Conservation (phyloP, 2,113 vertebrate species). For the Thinocorus orbignyianus region DNA sequence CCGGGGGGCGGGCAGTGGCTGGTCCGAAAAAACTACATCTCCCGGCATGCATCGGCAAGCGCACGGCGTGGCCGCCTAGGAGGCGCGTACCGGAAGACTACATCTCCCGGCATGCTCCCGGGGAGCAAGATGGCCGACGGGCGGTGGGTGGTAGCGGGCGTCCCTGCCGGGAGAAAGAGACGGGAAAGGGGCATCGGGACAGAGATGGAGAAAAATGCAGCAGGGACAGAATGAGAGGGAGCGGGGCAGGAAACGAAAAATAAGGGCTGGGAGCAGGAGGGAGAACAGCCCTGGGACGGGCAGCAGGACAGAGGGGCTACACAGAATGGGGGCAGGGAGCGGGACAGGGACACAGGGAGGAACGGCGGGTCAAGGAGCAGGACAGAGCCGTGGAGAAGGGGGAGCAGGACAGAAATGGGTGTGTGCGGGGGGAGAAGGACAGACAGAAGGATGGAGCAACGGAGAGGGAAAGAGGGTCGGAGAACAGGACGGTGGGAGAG, state of each 20-base stretch:
- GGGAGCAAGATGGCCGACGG: not conserved
- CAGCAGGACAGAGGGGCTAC: not conserved
- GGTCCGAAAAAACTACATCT: not conserved
- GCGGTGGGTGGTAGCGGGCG: not conserved
- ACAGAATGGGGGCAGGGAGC: not conserved
- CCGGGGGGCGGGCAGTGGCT: too few species aligned
- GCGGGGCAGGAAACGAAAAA: too few species aligned
- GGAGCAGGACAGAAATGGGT: not conserved
- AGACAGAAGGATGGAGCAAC: too few species aligned
- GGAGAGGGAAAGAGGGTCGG: not conserved
- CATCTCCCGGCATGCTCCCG: not conserved
- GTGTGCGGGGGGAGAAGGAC: not conserved
- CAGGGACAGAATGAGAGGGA: not conserved
- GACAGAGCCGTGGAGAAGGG: not conserved
- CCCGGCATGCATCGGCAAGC: not conserved
- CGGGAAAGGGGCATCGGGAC: not conserved
- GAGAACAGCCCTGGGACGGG: not conserved
- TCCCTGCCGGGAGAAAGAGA: not conserved
- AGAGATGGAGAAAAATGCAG: not conserved
- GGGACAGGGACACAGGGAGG: not conserved
- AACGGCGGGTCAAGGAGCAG: not conserved
- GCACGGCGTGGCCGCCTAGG: not conserved
- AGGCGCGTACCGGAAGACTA: not conserved
- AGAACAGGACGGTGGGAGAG: not conserved
- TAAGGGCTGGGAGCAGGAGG: not conserved